Base-by-base conservation (phyloP, 2,113 vertebrate genomes). In the Mesembrinibis cayennensis region DNA sequence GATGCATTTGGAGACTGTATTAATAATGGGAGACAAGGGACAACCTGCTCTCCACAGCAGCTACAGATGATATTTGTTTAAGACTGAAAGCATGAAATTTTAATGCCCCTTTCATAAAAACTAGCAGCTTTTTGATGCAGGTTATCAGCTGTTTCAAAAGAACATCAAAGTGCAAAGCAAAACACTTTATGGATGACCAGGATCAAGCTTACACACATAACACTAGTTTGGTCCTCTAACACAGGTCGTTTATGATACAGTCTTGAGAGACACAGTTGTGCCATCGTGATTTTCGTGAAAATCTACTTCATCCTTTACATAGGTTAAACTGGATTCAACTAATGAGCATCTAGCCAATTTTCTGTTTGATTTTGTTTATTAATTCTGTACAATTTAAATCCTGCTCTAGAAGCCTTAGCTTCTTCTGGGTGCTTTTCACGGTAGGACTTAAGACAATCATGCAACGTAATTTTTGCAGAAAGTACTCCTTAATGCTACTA, bases 141-240 rank as follows among this genome's bases (percentile, higher is more conserved):
- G 12, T 27, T 29, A 69, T 82, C 49, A 67, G 12, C 22, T 76
- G 16, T 47, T 82, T 30, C 23, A 73, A 61, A 86, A 59, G 12
- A 79, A 21, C 0, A 0, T 18, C 58, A 38, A 79, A 13, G 38
- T 20, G 20, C 47, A 79, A 59, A 34, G 21, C 7, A 34, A 61
- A 87, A 56, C 13, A 66, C 26, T 78, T 78, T 6, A 65, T 0
- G 0, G 62, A 91, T 50, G 47, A 40, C 23, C 27, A 73, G 27
- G 25, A 72, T 10, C 0, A 0, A 76, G 47, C 32, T 89, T 47
- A 66, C 21, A 70, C 10, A 23, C 4, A 2, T 6, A 79, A 4
- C 17, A 50, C 29, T 11, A 38, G 20, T 40, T 50, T 15, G 10
- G 11, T 29, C 49, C 25, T 52, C 20, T 40, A 40, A 47, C 8